phyloP scores from a whole-genome alignment of 2,113 vertebrate species.

The Raja brachyura region DNA sequence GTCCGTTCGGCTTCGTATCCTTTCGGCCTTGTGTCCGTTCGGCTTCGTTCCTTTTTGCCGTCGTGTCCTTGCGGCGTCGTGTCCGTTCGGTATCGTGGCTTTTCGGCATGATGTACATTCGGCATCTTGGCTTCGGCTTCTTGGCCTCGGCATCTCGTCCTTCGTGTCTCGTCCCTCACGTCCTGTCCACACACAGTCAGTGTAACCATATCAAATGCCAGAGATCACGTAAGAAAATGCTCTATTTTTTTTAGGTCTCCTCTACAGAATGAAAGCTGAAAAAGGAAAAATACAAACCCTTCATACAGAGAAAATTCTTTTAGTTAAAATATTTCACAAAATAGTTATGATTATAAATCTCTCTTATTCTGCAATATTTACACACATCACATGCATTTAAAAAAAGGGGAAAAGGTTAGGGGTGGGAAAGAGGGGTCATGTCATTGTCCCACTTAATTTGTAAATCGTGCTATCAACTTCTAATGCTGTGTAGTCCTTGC shows the following conservation, averaged over 20 bases:
- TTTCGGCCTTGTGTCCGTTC: no score
- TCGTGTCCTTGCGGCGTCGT: no score
- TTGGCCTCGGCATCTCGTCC: no score
- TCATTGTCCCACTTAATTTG: slow-evolving; percentile 39
- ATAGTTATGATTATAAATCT: slow-evolving; percentile 81
- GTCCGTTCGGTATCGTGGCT: no score
- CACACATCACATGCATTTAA: slow-evolving; percentile 66
- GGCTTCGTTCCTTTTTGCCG: no score
- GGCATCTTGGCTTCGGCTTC: no score
- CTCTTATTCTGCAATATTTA: slow-evolving; percentile 77
- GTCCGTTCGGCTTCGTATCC: no score
- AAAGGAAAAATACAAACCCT: slow-evolving; percentile 55
- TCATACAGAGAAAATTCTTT: slow-evolving; percentile 60
- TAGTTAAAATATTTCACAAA: slow-evolving; percentile 83
- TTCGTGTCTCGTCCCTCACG: no score
- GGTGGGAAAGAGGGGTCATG: slow-evolving; percentile 37
- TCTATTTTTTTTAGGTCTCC: not conserved
- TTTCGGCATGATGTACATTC: no score
- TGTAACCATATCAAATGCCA: not conserved
- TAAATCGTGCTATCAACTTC: slow-evolving; percentile 32
- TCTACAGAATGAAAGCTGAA: slow-evolving; percentile 40
- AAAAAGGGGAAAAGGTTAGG: slow-evolving; percentile 57
- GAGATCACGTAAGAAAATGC: not conserved
- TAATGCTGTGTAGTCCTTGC: not conserved
- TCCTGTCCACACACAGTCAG: no score